phyloP scores from a whole-genome alignment of 2,888 invertebrate genomes.

The Himalopsyche kuldschensis region DNA sequence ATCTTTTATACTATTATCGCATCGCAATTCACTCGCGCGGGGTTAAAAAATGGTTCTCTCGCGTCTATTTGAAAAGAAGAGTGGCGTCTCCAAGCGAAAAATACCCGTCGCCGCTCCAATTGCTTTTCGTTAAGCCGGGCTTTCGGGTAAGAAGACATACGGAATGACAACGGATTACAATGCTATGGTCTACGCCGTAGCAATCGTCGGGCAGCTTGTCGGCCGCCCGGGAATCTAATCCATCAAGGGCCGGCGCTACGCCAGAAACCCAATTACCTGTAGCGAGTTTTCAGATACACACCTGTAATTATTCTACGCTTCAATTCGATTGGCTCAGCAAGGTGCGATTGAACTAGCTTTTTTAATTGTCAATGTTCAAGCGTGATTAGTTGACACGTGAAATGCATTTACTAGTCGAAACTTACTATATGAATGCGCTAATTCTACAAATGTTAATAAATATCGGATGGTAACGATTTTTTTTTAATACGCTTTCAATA shows the following conservation, averaged over 20 bases:
- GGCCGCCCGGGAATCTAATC: constrained; percentile 5
- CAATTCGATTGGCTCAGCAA: neutral
- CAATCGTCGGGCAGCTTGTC: neutral
- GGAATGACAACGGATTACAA: constrained; percentile 6
- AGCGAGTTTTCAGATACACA: neutral
- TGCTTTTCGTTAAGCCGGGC: constrained; percentile 1
- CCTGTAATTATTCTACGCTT: neutral
- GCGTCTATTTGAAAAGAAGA: neutral
- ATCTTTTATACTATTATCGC: neutral
- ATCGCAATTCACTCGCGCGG: neutral
- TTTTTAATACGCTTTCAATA: no score
- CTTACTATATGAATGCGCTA: neutral
- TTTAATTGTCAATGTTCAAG: neutral
- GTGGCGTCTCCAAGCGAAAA: neutral
- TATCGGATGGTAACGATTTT: no score
- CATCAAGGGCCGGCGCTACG: neutral
- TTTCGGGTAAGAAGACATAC: neutral
- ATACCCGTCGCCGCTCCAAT: neutral
- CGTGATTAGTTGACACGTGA: neutral
- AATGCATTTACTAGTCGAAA: neutral
- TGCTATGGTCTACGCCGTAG: neutral
- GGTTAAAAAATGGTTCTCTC: neutral
- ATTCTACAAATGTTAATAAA: no score
- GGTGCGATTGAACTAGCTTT: neutral
- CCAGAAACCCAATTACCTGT: neutral